A percentile compares a stretch with the other conserved stretches of the same genome.
These are phyloP conservation scores for Dynastes hyllus DNA, from an alignment of 2,888 invertebrate genomes.

Conservation along the genomic window DNA sequence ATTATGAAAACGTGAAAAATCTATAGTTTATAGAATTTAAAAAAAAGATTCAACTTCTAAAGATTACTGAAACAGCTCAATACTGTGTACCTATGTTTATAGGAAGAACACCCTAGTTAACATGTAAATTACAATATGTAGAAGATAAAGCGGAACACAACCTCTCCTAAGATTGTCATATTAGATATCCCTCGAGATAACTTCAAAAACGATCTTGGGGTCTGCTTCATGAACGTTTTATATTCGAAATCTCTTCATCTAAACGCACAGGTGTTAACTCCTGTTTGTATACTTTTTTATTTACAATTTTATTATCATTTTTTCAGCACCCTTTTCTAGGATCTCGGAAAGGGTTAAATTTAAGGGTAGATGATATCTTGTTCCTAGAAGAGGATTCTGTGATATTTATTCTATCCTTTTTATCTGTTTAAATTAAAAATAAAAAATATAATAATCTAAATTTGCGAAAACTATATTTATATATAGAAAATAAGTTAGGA, in stretches of 20 bases:
- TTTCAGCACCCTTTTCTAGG: conserved; percentile 4
- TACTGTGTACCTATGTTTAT: conserved; percentile 68
- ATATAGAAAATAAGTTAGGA: conserved; percentile 16
- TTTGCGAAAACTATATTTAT: background rate
- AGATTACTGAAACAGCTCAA: no score
- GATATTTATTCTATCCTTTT: background rate
- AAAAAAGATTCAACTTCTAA: no score
- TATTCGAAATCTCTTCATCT: background rate
- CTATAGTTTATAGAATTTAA: no score
- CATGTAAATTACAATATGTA: conserved; percentile 69
- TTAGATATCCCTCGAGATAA: conserved; percentile 27
- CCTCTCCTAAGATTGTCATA: conserved; percentile 54
- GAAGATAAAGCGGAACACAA: conserved; percentile 60
- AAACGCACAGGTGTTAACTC: no score
- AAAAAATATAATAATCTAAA: background rate
- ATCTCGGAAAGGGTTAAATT: no score
- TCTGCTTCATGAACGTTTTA: background rate
- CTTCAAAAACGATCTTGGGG: background rate
- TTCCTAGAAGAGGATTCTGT: no score
- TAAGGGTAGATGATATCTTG: no score
- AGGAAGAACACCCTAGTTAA: conserved; percentile 65
- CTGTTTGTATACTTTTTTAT: background rate
- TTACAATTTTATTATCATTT: background rate
- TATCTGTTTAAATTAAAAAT: background rate
- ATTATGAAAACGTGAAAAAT: no score